These are phyloP conservation scores for Drosophila meridionalis DNA, from an alignment of 2,888 invertebrate genomes.

Conservation along the genomic window DNA sequence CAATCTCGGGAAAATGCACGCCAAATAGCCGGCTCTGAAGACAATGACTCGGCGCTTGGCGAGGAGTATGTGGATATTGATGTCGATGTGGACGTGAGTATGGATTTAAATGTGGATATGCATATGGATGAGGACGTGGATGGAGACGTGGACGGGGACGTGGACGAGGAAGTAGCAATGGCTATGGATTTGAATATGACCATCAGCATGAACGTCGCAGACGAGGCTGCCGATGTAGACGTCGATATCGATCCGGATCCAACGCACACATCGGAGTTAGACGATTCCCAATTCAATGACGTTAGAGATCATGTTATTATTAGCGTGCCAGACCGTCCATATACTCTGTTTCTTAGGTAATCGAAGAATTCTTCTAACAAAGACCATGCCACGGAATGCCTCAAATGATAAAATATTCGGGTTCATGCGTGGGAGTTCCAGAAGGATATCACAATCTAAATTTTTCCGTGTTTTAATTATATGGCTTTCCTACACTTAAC, in stretches of 20 bases:
- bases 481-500: constrained; percentile 4
- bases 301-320: constrained; percentile 21
- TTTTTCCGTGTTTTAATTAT: constrained; percentile 36
- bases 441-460: constrained; percentile 25
- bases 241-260: background rate
- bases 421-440: constrained; percentile 13
- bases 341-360: constrained; percentile 11
- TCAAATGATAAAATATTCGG: background rate
- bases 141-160: too few species aligned
- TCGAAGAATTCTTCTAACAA: background rate
- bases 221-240: background rate
- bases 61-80: background rate
- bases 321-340: constrained; percentile 33
- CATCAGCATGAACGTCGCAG: background rate
- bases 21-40: constrained; percentile 33
- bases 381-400: background rate
- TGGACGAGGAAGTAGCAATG: too few species aligned
- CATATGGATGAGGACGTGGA: background rate
- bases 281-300: constrained; percentile 11
- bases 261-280: background rate
- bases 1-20: background rate
- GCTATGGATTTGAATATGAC: background rate
- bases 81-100: too few species aligned
- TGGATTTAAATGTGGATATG: background rate
- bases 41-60: background rate